phyloP scores from a whole-genome alignment of 2,888 invertebrate genomes.

The Deladenus siricidicola region DNA sequence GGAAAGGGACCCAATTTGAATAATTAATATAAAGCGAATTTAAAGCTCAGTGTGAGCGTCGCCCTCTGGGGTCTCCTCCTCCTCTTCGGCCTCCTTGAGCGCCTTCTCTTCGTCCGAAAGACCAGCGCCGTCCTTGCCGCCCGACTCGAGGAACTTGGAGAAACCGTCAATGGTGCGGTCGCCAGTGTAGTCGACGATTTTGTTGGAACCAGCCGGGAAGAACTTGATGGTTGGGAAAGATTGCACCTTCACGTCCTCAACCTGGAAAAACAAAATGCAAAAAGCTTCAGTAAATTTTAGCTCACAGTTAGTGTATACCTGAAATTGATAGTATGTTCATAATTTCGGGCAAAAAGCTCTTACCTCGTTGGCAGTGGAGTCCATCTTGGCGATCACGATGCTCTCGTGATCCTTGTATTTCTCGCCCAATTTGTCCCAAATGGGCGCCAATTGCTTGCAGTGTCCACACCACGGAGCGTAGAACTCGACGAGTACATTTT shows the following conservation, averaged over 20 bases:
- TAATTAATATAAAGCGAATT: constrained; percentile 1
- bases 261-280: constrained; percentile 56
- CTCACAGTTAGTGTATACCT: constrained; percentile 87
- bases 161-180: constrained; percentile 71
- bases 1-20: not conserved
- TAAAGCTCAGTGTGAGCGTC: constrained; percentile 35
- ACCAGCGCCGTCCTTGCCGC: constrained; percentile 68
- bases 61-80: constrained; percentile 35
- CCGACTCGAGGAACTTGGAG: constrained; percentile 82
- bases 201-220: constrained; percentile 84
- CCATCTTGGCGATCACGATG: constrained; percentile 93
- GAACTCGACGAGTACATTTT: constrained; percentile 94
- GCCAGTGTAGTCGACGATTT: constrained; percentile 81
- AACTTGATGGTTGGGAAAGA: constrained; percentile 79
- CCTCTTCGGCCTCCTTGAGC: constrained; percentile 42
- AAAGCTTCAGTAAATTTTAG: constrained; percentile 82
- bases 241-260: constrained; percentile 52
- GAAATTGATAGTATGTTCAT: constrained; percentile 78
- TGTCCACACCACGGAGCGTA: constrained; percentile 62
- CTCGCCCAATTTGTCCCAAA: constrained; percentile 88
- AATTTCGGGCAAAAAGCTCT: constrained; percentile 69
- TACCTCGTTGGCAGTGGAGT: constrained; percentile 87
- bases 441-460: constrained; percentile 89
- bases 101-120: constrained; percentile 51
- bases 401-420: constrained; percentile 74